phyloP scores from a whole-genome alignment of 2,797 vertebrate species.

The Anas bahamensis region DNA sequence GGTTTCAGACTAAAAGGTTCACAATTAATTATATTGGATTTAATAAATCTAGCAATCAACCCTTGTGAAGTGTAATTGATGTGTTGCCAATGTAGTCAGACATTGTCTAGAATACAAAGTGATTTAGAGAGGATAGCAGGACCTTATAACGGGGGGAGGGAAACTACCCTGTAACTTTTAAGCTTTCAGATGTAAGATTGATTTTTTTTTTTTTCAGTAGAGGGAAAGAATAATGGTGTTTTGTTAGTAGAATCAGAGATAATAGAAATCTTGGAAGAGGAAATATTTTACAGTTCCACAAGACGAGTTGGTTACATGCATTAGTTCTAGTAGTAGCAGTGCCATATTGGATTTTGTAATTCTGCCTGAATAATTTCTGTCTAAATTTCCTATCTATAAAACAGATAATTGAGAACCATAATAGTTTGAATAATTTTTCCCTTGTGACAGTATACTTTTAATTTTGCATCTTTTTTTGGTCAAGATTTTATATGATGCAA shows the following conservation, averaged over 20 bases:
- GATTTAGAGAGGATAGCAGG: background rate
- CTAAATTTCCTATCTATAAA: background rate
- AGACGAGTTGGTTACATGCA: background rate
- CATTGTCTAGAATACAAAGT: constrained; percentile 8
- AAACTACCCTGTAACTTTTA: background rate
- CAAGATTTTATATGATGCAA: background rate
- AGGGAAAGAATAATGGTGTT: background rate
- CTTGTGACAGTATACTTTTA: background rate
- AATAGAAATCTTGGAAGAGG: too few species aligned
- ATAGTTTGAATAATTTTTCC: background rate
- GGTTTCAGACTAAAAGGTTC: constrained; percentile 21
- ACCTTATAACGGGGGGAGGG: background rate
- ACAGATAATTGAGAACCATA: background rate
- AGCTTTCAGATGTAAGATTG: background rate
- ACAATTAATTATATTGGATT: background rate
- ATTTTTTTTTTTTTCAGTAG: background rate
- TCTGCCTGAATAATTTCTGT: background rate
- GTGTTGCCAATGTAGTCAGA: background rate
- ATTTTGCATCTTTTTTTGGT: background rate
- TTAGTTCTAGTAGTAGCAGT: background rate
- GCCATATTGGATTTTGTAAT: background rate
- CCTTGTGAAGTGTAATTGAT: background rate
- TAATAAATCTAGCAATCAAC: constrained; percentile 11
- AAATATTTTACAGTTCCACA: background rate
- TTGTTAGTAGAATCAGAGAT: background rate